Conservation (phyloP, 2,888 invertebrate genomes). For the Lepidocyrtoides sp. region DNA sequence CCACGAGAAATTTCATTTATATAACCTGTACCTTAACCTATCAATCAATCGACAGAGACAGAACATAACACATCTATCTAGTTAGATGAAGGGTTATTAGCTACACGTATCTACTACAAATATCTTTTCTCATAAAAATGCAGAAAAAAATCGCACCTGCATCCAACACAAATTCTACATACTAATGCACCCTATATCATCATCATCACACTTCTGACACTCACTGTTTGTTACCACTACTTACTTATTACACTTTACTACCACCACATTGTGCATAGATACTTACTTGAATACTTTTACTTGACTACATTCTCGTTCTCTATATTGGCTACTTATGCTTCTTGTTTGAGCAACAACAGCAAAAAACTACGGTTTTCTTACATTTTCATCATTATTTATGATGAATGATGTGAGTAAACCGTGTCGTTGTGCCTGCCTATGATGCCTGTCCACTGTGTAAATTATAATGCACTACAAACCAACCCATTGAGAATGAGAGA, state of each 20-base stretch:
- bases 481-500: no score
- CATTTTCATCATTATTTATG: background rate
- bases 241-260: background rate
- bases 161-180: background rate
- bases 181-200: constrained; percentile 27
- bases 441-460: no score
- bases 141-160: constrained; percentile 16
- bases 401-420: background rate
- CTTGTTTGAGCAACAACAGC: constrained; percentile 13
- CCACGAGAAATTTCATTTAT: background rate
- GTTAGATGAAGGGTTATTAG: background rate
- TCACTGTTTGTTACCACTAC: background rate
- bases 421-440: background rate
- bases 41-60: background rate
- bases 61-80: background rate
- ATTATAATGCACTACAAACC: no score
- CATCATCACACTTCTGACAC: background rate
- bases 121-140: background rate
- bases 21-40: background rate
- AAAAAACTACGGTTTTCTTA: background rate
- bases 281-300: background rate
- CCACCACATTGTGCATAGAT: no score
- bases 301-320: background rate
- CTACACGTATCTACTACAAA: background rate
- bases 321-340: background rate